These are phyloP conservation scores for Amphiprion ocellaris DNA, from an alignment of 2,113 vertebrate species.

Conservation along the genomic window DNA sequence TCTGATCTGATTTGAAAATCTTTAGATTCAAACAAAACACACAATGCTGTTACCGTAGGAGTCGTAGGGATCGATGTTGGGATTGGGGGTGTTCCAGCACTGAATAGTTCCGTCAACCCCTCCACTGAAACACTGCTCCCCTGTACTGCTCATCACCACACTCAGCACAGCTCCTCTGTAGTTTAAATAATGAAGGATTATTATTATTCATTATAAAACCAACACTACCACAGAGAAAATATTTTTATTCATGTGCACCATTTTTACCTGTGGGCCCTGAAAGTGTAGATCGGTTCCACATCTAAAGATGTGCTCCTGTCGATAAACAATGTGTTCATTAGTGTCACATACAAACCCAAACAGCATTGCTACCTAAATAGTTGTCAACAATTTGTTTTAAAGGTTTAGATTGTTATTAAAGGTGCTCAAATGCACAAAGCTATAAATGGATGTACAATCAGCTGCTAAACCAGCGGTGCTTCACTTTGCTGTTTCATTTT, in stretches of 20 bases:
- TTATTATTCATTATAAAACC: not conserved
- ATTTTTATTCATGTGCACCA: not conserved
- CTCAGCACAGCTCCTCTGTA: constrained; percentile 94
- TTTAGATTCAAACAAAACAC: not conserved
- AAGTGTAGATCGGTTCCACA: constrained; percentile 98
- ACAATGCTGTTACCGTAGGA: constrained; percentile 87
- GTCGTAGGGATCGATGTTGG: constrained; percentile 97
- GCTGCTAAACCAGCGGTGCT: not conserved
- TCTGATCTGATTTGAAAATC: fast-evolving
- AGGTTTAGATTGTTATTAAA: not conserved
- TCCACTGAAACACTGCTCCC: constrained; percentile 98
- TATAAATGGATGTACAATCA: not conserved
- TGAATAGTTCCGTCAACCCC: constrained; percentile 95
- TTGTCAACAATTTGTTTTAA: not conserved
- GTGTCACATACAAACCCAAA: not conserved
- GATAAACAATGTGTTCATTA: constrained; percentile 50
- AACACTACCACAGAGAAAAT: not conserved
- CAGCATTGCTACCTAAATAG: too few species aligned
- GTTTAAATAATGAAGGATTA: not conserved
- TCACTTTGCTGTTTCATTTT: not conserved
- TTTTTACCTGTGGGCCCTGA: constrained; percentile 96
- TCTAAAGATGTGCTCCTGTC: constrained; percentile 95
- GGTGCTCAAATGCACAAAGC: not conserved
- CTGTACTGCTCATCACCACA: constrained; percentile 96
- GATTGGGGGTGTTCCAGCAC: constrained; percentile 96